Percentiles rank a stretch among this genome's conserved stretches.
Evolutionary conservation across 2,113 vertebrate species (phyloP).

Genomic region (Rhinoptilus africanus): DNA sequence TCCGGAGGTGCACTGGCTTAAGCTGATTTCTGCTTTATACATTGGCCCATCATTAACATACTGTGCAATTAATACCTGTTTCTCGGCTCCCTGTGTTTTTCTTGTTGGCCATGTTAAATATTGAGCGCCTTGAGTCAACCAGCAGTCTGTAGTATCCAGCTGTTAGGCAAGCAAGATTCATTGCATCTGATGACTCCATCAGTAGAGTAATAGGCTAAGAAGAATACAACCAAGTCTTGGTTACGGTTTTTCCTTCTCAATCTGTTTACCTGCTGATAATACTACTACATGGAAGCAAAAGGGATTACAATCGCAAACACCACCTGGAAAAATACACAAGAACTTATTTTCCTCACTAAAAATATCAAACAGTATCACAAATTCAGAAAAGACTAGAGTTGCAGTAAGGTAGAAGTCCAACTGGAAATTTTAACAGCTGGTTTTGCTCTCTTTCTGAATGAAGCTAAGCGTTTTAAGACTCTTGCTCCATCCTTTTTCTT

Average conservation of each 20-base stretch:
- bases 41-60: neutral
- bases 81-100: conserved; percentile 79
- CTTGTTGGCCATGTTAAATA: conserved; percentile 96
- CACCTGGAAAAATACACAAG: neutral
- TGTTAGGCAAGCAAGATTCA: conserved; percentile 98
- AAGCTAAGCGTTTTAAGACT: neutral
- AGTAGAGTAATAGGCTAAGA: conserved; percentile 92
- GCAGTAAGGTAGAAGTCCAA: neutral
- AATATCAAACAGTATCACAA: neutral
- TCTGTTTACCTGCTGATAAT: neutral
- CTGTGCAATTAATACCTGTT: conserved; percentile 70
- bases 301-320: neutral
- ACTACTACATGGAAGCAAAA: neutral
- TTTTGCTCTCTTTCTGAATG: neutral
- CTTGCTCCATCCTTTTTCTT: neutral
- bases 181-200: conserved; percentile 96
- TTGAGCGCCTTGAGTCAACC: conserved; percentile 94
- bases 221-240: conserved; percentile 29
- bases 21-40: neutral
- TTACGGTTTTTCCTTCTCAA: conserved; percentile 25
- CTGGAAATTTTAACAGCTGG: neutral
- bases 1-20: neutral
- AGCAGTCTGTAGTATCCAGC: conserved; percentile 95
- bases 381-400: neutral
- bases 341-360: neutral